Evolutionary conservation across 2,797 vertebrate species (phyloP).

Genomic region (Leptoclinus maculatus): DNA sequence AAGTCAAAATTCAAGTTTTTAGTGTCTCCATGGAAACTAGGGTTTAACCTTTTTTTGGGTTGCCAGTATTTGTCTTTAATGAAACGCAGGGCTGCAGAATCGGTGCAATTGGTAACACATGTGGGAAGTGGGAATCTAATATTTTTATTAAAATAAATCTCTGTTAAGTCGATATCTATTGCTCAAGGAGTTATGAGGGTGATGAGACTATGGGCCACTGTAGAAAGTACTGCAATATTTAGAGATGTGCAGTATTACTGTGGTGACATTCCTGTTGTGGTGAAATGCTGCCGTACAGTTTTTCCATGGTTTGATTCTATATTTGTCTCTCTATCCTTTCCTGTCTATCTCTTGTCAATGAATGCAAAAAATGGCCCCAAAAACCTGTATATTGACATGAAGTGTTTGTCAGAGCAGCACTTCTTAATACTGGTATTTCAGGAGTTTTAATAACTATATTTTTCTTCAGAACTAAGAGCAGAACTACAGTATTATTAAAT

Average conservation of each 20-base stretch:
- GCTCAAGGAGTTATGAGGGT: not conserved
- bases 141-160: not conserved
- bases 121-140: not conserved
- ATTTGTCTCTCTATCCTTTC: not conserved
- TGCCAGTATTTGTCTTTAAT: slow-evolving; percentile 46
- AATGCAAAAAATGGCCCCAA: not conserved
- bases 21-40: slow-evolving; percentile 59
- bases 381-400: not conserved
- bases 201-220: not conserved
- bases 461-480: not conserved
- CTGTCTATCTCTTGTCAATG: not conserved
- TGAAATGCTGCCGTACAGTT: no score
- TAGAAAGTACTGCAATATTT: not conserved
- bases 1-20: slow-evolving; percentile 25
- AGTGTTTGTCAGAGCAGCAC: not conserved
- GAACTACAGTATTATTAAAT: not conserved
- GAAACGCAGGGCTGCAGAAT: slow-evolving; percentile 26
- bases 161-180: not conserved
- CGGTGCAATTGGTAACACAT: not conserved
- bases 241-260: not conserved
- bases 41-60: slow-evolving; percentile 31
- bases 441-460: not conserved
- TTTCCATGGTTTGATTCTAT: not conserved
- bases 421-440: not conserved
- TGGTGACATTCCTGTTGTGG: no score